Percentiles rank a stretch among this genome's conserved stretches.
phyloP scores from a whole-genome alignment of 1,140 invertebrate genomes.

The Papilio aristodemus region DNA sequence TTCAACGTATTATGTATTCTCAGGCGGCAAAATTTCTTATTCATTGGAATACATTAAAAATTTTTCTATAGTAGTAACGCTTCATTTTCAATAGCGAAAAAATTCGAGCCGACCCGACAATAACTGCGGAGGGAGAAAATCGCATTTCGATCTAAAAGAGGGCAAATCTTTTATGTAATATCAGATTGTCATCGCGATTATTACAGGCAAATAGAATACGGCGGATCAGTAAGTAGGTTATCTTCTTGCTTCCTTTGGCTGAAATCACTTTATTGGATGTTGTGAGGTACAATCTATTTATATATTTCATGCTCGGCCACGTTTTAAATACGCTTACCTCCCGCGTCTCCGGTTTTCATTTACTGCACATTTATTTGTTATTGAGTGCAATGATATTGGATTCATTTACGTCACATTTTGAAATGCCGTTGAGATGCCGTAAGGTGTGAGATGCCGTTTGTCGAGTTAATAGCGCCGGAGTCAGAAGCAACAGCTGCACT shows the following conservation, averaged over 20 bases:
- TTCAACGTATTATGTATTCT: constrained; percentile 59
- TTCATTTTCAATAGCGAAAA: constrained; percentile 73
- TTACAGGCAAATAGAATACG: constrained; percentile 81
- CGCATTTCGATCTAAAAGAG: constrained; percentile 78
- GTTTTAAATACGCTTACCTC: constrained; percentile 41
- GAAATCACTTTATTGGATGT: constrained; percentile 76
- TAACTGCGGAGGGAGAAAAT: constrained; percentile 76
- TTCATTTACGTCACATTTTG: too few relatives aligned
- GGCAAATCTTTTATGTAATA: constrained; percentile 81
- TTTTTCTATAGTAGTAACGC: constrained; percentile 65
- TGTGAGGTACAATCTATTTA: constrained; percentile 55
- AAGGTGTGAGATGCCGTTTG: not conserved
- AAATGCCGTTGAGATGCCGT: not conserved
- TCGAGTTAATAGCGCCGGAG: too few relatives aligned
- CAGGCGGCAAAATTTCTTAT: constrained; percentile 71
- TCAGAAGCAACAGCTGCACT: too few relatives aligned
- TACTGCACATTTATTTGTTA: constrained; percentile 22
- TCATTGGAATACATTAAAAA: constrained; percentile 77
- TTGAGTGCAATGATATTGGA: not conserved
- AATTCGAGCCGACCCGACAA: constrained; percentile 72
- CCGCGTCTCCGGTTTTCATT: not conserved
- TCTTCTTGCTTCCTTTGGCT: constrained; percentile 74
- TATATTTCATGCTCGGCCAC: constrained; percentile 55
- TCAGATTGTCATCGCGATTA: constrained; percentile 80
- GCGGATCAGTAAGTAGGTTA: constrained; percentile 79